Evolutionary conservation across 1,140 invertebrate species (phyloP), one percentile per base, ranked within the genome.

Genomic region (Patella vulgata): DNA sequence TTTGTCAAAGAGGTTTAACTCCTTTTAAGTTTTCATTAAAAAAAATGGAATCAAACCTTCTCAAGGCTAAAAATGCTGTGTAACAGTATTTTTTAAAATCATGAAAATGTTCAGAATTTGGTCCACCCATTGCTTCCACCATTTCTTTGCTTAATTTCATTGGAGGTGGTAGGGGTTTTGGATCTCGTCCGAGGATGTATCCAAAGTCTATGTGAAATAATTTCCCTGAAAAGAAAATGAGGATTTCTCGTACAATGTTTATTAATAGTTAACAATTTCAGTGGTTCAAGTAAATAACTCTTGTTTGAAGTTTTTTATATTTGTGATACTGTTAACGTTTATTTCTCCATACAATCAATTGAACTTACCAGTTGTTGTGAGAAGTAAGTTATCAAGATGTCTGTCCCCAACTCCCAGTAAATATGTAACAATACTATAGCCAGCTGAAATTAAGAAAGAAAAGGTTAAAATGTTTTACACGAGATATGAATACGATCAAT

Each of bases 191-290:
- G 31, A 99, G 86, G 78, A 99, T 99, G 78, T 97, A 99, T 2
- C 97, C 97, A 86, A 99, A 99, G 86, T 99, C 98, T 68, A 99
- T 97, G 83, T 99, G 98, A 82, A 99, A 99, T 25, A 99, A 85
- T 78, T 95, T 94, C 0, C 97, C 87, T 84, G 77, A 3, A 66
- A 64, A 44, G 17, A 62, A 51, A 61, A 8, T 31, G 23, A 31
- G 48, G n/a, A n/a, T n/a, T n/a, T n/a, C n/a, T n/a, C n/a, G n/a
- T n/a, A n/a, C n/a, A 21, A 14, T 17, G 23, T 17, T 14, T 17
- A 14, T 11, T 31, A 11, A 28, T 11, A 9, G 14, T 27, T 14
- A 11, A 27, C 14, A 31, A 30, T n/a, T 48, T 14, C 19, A 50
- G 25, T 53, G 14, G 21, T n/a, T 6, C 8, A 33, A 17, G 46